Evolutionary conservation across 2,113 vertebrate genomes (phyloP), one percentile per base, ranked within the genome.

Genomic region (Blennius ocellaris): DNA sequence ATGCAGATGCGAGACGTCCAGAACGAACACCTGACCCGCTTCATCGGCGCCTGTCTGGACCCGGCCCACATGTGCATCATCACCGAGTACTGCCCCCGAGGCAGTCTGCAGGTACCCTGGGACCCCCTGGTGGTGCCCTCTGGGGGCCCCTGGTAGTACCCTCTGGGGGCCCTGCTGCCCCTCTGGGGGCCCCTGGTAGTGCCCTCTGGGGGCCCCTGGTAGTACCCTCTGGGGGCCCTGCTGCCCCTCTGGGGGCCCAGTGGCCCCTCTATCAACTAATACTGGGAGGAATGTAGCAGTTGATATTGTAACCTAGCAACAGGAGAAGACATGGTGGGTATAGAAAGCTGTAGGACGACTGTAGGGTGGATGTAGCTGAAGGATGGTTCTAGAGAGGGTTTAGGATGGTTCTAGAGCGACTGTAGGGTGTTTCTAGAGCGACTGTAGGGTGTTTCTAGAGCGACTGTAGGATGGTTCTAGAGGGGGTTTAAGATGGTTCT

Each of bases 21-120:
- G 65, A 98, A 98, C 0, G 96, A 97, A 69, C 96, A 98, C 55
- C 89, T 98, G 73, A 98, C 96, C 0, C 94, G 95, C 8, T 97
- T 98, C 87, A 88, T 98, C 1, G 96, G 97, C 0, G 94, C 95
- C 72, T 96, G 95, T 82, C 95, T 95, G 0, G 96, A 97, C 30
- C 88, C 95, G 0, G 96, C 96, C 0, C 96, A 98, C 89, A 95
- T 96, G 92, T 98, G 96, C 82, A 96, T 97, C 85, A 91, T 97
- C 82, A 96, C 96, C 0, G 96, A 98, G 81, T 98, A 97, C 86
- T 98, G 96, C 45, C 95, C 95, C 0, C 89, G 97, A 0, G 97
- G 97, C 15, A 98, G 97, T 81, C 92, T 98, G 4, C 97, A 98
- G 96, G 96, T 97, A 71, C 21, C 21, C 2, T 30, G 21, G 21